Evolutionary conservation across 1,140 invertebrate species (phyloP).

Genomic region (Lepidurus couesii): DNA sequence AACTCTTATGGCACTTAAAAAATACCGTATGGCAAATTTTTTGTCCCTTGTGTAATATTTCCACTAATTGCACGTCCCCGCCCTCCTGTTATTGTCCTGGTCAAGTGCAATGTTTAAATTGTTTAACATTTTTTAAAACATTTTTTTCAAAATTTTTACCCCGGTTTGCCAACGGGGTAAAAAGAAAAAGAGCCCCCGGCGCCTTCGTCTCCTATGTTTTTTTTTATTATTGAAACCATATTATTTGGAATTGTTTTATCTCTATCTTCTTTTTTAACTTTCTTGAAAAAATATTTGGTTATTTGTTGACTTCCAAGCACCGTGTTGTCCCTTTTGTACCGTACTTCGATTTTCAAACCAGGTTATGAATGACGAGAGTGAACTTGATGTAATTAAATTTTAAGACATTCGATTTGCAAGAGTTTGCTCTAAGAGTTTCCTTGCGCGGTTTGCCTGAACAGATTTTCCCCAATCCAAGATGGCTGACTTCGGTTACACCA

Average conservation of each 20-base stretch:
- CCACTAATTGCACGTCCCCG: neutral
- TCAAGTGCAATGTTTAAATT: slow-evolving; percentile 16
- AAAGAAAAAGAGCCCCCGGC: neutral
- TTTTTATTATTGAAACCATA: slow-evolving; percentile 6
- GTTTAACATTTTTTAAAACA: neutral
- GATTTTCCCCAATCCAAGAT: neutral
- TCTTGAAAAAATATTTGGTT: neutral
- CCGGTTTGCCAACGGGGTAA: neutral
- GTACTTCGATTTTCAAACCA: neutral
- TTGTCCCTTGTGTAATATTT: neutral
- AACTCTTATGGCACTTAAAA: neutral
- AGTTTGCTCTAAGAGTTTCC: neutral
- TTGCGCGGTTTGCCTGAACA: neutral
- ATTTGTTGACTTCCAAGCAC: neutral
- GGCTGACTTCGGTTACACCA: too few species aligned
- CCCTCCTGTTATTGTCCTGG: slow-evolving; percentile 20
- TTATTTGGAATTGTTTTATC: neutral
- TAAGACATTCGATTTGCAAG: neutral
- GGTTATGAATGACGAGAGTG: slow-evolving; percentile 7
- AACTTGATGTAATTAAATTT: slow-evolving; percentile 7
- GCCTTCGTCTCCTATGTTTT: neutral
- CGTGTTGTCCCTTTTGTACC: slow-evolving; percentile 14
- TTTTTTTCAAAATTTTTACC: neutral
- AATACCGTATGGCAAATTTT: neutral
- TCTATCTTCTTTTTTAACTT: neutral